Base-by-base conservation (phyloP, 1,140 invertebrate species). In the Eurosta solidaginis region DNA sequence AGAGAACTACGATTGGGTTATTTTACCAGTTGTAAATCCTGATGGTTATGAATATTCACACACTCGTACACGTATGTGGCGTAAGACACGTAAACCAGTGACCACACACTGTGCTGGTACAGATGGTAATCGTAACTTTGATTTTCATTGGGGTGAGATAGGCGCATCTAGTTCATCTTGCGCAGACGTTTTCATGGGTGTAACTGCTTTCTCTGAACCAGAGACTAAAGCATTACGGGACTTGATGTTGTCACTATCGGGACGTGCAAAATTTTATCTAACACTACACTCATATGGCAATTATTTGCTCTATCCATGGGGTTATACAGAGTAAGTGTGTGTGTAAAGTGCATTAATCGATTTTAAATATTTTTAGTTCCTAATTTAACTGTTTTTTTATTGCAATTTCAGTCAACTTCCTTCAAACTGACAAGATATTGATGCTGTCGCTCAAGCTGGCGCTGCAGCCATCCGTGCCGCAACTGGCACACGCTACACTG, bases 301-400 rank as follows among this genome's bases (percentile, higher is more conserved):
- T 82, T 92, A 92, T 82, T 86, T 93, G 79, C 82, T 95, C 14
- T 93, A 93, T 80, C 93, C 94, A 25, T 95, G 92, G 91, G 94
- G 93, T 44, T 93, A 90, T 81, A 93, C 92, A 29, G 82, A 81
- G 86, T 87, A 75, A 85, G 85, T 52, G 42, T 6, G 6, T 83
- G 91, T 68, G 89, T 88, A 52, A 17, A 40, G 25, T 44, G 4
- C 44, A 47, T 54, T 49, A 10, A 77, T 89, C 12, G 14, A 89
- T 91, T 40, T 68, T 83, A 9, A 89, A 90, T 77, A 89, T 42
- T 7, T 10, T 1, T 77, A 45, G 7, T 44, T 12, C 47, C 1
- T 74, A 22, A 63, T 25, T 3, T 6, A 76, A 78, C n/a, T n/a
- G n/a, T n/a, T n/a, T n/a, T n/a, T n/a, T n/a, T n/a, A n/a, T n/a